Percentiles rank a stretch among this genome's conserved stretches.
Conservation (phyloP, 2,888 invertebrate species). For the Loripinus fragilis region DNA sequence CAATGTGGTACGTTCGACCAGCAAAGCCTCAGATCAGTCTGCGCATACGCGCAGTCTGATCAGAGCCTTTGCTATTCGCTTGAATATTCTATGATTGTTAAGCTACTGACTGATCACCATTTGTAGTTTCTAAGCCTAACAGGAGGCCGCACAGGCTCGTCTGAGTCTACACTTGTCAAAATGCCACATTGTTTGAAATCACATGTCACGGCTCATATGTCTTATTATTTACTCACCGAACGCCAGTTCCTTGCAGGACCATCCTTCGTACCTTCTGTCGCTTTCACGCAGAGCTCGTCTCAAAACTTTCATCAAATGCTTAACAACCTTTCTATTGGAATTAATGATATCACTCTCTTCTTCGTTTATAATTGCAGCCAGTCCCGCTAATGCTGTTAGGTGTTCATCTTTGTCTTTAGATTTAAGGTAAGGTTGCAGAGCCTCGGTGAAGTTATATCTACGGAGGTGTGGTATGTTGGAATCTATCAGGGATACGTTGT, state of each 20-base stretch:
- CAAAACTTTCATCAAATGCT: slow-evolving; percentile 40
- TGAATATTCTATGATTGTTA: too few species aligned
- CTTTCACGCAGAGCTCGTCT: slow-evolving; percentile 33
- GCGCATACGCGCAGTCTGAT: too few species aligned
- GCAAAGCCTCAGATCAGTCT: too few species aligned
- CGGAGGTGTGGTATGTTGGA: slow-evolving; percentile 27
- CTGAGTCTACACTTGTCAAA: too few species aligned
- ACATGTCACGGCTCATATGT: too few species aligned
- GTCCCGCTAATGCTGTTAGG: slow-evolving; percentile 32
- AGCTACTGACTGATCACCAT: too few species aligned
- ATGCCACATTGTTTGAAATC: too few species aligned
- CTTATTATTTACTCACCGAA: slow-evolving; percentile 40
- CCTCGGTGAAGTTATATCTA: slow-evolving; percentile 23
- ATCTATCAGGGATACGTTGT: slow-evolving; percentile 45
- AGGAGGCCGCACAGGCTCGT: too few species aligned
- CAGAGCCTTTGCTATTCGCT: too few species aligned
- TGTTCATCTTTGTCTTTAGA: slow-evolving; percentile 20
- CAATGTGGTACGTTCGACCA: too few species aligned
- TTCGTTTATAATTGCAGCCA: slow-evolving; percentile 49
- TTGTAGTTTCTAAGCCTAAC: too few species aligned
- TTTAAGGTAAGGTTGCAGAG: slow-evolving; percentile 38
- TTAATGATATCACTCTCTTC: slow-evolving; percentile 45
- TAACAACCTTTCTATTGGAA: slow-evolving; percentile 32
- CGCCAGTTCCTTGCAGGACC: slow-evolving; percentile 57
- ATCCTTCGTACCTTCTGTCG: slow-evolving; percentile 40